These are phyloP conservation scores for Lamproptera curius DNA, from an alignment of 2,888 invertebrate genomes.

Conservation along the genomic window DNA sequence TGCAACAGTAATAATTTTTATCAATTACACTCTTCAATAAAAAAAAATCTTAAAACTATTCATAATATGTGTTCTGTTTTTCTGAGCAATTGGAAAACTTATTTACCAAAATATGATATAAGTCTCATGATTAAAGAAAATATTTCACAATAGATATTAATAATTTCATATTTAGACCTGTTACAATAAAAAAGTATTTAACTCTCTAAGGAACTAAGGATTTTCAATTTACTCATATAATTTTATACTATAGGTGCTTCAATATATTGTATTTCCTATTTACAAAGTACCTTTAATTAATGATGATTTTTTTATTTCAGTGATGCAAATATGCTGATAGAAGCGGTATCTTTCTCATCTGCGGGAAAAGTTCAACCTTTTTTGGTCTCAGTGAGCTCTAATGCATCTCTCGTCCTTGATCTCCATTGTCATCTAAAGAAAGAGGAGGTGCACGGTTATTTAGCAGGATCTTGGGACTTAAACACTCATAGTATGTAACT, in stretches of 20 bases:
- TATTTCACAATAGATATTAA: too few relatives aligned
- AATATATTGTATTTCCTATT: not conserved
- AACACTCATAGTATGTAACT: conserved; percentile 95
- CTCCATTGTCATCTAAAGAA: conserved; percentile 96
- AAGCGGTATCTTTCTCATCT: conserved; percentile 91
- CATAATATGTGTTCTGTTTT: too few relatives aligned
- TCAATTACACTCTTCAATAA: too few relatives aligned
- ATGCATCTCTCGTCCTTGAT: conserved; percentile 92
- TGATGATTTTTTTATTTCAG: conserved; percentile 68
- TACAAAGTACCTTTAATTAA: not conserved
- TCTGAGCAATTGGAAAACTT: too few relatives aligned
- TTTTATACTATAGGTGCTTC: too few relatives aligned
- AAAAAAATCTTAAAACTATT: too few relatives aligned
- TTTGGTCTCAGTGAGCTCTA: conserved; percentile 90
- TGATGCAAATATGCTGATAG: conserved; percentile 93
- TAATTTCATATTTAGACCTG: too few relatives aligned
- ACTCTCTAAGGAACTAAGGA: too few relatives aligned
- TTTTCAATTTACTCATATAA: too few relatives aligned
- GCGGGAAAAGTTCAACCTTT: conserved; percentile 96
- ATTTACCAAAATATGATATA: too few relatives aligned
- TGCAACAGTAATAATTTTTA: conserved; percentile 81
- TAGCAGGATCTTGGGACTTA: conserved; percentile 97
- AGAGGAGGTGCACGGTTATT: conserved; percentile 96
- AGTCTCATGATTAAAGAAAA: too few relatives aligned
- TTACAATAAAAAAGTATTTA: too few relatives aligned